Evolutionary conservation across 2,888 invertebrate species (phyloP).

Genomic region (Nezara viridula): DNA sequence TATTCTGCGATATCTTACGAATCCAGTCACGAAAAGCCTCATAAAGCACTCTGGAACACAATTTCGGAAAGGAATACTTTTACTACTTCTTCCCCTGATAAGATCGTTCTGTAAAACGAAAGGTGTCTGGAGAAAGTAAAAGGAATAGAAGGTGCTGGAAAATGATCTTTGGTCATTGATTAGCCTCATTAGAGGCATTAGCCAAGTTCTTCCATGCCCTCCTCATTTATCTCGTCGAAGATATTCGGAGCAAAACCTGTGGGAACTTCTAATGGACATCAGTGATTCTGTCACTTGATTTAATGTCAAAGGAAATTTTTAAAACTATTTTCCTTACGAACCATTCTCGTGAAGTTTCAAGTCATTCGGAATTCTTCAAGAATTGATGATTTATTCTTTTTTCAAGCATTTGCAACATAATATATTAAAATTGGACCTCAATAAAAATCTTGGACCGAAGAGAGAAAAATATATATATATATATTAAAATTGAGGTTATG

Average conservation of each 20-base stretch:
- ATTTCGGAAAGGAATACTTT: conserved; percentile 11
- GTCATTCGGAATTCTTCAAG: no score
- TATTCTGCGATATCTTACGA: background rate
- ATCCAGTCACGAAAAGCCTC: background rate
- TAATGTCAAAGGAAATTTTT: background rate
- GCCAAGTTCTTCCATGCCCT: background rate
- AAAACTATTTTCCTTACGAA: background rate
- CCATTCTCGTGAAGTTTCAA: no score
- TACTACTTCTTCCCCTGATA: background rate
- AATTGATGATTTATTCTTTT: no score
- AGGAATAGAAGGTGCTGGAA: background rate
- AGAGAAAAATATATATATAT: no score
- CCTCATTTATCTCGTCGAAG: background rate
- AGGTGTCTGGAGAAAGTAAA: conserved; percentile 21
- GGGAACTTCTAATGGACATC: background rate
- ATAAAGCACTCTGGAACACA: background rate
- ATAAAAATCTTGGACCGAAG: no score
- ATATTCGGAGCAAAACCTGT: background rate
- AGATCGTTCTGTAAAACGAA: background rate
- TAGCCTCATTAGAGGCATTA: conserved; percentile 22
- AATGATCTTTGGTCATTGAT: conserved; percentile 14
- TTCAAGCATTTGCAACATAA: background rate
- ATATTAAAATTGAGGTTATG: no score
- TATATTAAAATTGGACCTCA: no score
- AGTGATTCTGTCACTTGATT: background rate